Evolutionary conservation across 2,113 vertebrate genomes (phyloP).

Genomic region (Vireo altiloquus): DNA sequence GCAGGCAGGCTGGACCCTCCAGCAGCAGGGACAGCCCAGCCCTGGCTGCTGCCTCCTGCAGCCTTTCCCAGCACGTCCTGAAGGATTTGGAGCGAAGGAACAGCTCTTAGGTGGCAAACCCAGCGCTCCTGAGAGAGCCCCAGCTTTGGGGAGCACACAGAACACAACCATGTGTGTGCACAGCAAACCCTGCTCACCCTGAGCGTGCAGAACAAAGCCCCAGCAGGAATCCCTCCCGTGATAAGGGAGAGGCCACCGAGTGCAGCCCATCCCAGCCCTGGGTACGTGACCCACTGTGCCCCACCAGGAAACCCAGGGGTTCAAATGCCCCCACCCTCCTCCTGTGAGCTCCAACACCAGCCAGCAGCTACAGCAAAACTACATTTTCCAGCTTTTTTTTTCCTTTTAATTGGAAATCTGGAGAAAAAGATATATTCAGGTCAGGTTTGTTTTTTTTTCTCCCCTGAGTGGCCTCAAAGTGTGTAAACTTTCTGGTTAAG

Average conservation of each 20-base stretch:
- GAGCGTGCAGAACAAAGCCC: neutral
- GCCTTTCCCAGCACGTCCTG: neutral
- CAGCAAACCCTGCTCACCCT: neutral
- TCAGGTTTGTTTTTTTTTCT: fast-evolving
- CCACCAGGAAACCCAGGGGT: fast-evolving
- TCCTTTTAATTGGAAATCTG: neutral
- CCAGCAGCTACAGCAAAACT: neutral
- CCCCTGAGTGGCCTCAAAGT: neutral
- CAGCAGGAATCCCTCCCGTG: neutral
- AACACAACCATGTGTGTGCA: neutral
- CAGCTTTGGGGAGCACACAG: neutral
- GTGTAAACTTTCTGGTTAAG: constrained; percentile 39
- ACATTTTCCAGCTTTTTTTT: fast-evolving
- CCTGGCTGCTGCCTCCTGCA: neutral
- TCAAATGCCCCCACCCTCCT: neutral
- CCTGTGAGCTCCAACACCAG: neutral
- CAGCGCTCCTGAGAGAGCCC: neutral
- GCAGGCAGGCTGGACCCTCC: fast-evolving
- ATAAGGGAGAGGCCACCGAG: constrained; percentile 39
- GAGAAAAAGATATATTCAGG: neutral
- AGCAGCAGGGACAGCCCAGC: neutral
- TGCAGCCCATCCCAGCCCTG: neutral
- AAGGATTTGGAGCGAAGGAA: neutral
- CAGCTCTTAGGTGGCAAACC: fast-evolving
- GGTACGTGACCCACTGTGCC: neutral